Base-by-base conservation (phyloP, 2,797 vertebrate species). In the Sebastes iracundus region DNA sequence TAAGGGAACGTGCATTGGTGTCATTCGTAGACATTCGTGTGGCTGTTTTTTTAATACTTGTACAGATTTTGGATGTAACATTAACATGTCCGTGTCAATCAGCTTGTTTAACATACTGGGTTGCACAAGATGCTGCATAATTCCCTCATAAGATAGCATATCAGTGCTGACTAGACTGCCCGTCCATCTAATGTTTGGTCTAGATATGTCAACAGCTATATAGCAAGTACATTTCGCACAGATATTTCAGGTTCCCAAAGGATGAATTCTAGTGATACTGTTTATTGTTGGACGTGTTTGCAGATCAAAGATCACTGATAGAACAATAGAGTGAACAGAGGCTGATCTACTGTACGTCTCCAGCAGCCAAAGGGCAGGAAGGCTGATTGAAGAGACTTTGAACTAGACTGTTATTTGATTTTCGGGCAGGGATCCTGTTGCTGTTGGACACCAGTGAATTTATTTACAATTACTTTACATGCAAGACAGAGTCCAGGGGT, bases 361-460 rank as follows among this genome's bases (percentile, higher is more conserved):
- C 52, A 28, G 9, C 69, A 83, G 83, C 25, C 77, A 82, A 87
- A 89, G 82, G 74, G 68, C 89, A 87, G 68, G 35, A 33, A 8
- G 20, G 13, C 61, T 83, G 59, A 79, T 28, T 69, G 66, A 81
- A 52, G 65, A 87, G 89, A 91, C 93, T 94, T 92, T 94, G 87
- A 92, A 83, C 88, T 59, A 9, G 1, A 33, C 72, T 80, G 67
- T 14, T 91, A 53, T 91, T 91, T 92, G 83, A 82, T 83, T 90
- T 90, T 76, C 3, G 71, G 85, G 84, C 81, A 55, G 70, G 52
- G 85, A 88, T 84, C 66, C 22, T 42, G 77, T 89, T 80, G 59
- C 73, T 61, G 35, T 73, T 74, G 62, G 63, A 84, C 35, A 82
- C 69, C 27, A 23, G 68, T 62, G 2, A n/a, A 69, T 82, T n/a